Evolutionary conservation across 2,113 vertebrate genomes (phyloP), one percentile per base, ranked within the genome.

Genomic region (Actenoides hombroni): DNA sequence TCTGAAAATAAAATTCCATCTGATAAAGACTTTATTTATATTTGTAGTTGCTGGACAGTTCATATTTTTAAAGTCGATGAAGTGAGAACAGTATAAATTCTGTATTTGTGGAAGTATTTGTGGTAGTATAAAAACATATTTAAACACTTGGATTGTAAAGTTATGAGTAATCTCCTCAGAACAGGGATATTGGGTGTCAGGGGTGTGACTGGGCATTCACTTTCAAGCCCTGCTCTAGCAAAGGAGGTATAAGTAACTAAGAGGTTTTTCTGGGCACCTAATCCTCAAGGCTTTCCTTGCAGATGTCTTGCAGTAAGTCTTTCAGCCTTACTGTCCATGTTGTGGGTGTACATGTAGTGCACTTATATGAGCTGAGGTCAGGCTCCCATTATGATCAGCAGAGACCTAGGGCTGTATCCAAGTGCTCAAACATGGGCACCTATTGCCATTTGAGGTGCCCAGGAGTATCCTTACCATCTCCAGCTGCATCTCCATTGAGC

Each of bases 311-410:
- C 37, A 37, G 37, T 37, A 37, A 37, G 37, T 37, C 37, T 29
- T 49, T 75, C 48, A 81, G 54, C 56, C 23, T 79, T 59, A 5
- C 53, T 60, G 35, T n/a, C 68, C 18, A 0, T 24, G 10, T 12
- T 53, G 69, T 31, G 56, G 18, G 14, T 0, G 0, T 39, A 48
- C 8, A 29, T 0, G 7, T 0, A 69, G 24, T 24, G 11, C 4
- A 3, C 18, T 75, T 63, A 1, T 0, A 8, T 17, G 31, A 81
- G 64, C 59, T 70, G 24, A 87, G 57, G 16, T 65, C 23, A 56
- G 33, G 70, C 10, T 90, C 25, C 28, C 5, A 1, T 39, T 59
- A 40, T 3, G 19, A 12, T 8, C 51, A 60, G 31, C 5, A 7
- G 15, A 63, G 60, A 71, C 11, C 9, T 17, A 7, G 46, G 53